Evolutionary conservation across 2,113 vertebrate species (phyloP), one percentile per base, ranked within the genome.

Genomic region (Typhlomys cinereus): DNA sequence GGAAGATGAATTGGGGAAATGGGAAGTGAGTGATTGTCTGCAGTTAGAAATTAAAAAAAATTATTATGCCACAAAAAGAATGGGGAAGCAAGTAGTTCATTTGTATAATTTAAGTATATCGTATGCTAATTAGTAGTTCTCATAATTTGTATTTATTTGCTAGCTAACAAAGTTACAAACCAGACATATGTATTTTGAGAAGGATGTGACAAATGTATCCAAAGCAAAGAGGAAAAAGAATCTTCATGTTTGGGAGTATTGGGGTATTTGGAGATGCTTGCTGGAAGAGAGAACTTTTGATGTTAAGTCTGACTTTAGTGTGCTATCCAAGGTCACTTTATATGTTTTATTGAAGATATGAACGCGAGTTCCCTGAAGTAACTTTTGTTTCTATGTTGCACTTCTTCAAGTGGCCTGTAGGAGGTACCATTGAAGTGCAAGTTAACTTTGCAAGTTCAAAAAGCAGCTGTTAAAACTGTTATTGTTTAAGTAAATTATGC

Each of bases 311-410:
- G 85, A 95, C 80, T 92, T 94, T 85, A 95, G 25, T 89, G 70
- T 54, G 69, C 76, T 84, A 86, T 88, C 75, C 88, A 78, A 91
- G 31, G 21, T 18, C 59, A 80, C n/a, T 94, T 69, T 76, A 39
- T 36, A 31, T 94, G n/a, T 73, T 54, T 41, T 92, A 89, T 74
- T 93, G 54, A 93, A 95, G 85, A 80, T 90, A n/a, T 95, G 94
- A 80, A 85, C 76, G 79, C 50, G 44, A 50, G 62, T 73, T 75
- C 95, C 48, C 48, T 94, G 59, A 76, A 91, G 44, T 50, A 21
- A 41, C 82, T 74, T 69, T 52, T 74, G 8, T 66, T 85, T 95
- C 66, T 76, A 61, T 80, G 76, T 29, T 90, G 71, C 39, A 83
- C 25, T 62, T 86, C 34, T 44, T 70, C 67, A 92, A 62, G 64